These are phyloP conservation scores for Aphaenogaster ashmeadi DNA, from an alignment of 1,140 invertebrate genomes.

Conservation along the genomic window DNA sequence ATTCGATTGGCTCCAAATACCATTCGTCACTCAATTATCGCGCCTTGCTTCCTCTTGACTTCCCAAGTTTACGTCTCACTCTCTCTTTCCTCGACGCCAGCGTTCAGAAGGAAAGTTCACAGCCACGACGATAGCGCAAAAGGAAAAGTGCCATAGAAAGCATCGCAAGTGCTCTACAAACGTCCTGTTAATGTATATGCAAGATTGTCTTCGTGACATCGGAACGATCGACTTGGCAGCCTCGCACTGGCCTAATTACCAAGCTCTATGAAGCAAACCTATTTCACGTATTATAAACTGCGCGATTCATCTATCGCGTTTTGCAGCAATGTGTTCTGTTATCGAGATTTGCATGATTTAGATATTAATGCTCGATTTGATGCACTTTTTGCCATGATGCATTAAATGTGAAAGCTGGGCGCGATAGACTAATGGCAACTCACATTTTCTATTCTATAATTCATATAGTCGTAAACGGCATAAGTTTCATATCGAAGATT, in stretches of 20 bases:
- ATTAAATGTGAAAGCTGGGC: constrained; percentile 42
- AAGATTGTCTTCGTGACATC: constrained; percentile 12
- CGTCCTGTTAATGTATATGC: constrained; percentile 44
- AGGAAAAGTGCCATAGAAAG: constrained; percentile 66
- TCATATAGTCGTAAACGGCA: background rate
- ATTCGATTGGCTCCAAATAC: background rate
- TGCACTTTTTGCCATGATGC: background rate
- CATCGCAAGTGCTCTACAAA: constrained; percentile 12
- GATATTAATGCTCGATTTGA: background rate
- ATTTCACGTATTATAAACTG: background rate
- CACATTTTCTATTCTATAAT: constrained; percentile 35
- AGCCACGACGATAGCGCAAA: background rate
- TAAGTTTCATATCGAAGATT: background rate
- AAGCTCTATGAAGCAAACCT: background rate
- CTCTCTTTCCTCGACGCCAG: background rate
- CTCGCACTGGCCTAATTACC: background rate
- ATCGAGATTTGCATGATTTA: constrained; percentile 5
- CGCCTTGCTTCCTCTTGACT: background rate
- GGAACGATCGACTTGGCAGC: background rate
- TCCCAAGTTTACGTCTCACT: background rate
- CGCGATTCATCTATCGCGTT: background rate
- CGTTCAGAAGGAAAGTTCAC: constrained; percentile 57
- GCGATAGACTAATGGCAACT: background rate
- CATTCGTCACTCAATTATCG: background rate
- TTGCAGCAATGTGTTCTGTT: background rate